These are phyloP conservation scores for Horisme vitalbata DNA, from an alignment of 2,888 invertebrate genomes.

Conservation along the genomic window DNA sequence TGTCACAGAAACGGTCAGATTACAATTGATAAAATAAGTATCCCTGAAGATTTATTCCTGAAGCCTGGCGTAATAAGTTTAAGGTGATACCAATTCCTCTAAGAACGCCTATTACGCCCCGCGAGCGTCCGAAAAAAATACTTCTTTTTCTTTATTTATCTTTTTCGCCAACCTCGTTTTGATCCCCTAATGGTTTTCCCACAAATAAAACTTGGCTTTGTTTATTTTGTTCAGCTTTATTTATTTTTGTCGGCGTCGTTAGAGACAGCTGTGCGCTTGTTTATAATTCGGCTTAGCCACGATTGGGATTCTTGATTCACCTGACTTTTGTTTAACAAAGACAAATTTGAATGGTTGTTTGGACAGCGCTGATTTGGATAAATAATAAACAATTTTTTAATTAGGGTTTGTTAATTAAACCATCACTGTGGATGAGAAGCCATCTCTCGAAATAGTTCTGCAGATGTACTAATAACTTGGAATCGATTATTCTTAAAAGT, in stretches of 20 bases:
- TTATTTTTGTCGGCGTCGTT: constrained; percentile 64
- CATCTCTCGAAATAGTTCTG: too few species aligned
- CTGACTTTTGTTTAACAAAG: constrained; percentile 46
- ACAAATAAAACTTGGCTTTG: constrained; percentile 70
- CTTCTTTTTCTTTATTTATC: constrained; percentile 58
- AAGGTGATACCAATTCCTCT: constrained; percentile 28
- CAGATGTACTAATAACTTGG: too few species aligned
- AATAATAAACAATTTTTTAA: too few species aligned
- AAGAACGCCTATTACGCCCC: constrained; percentile 35
- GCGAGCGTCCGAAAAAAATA: constrained; percentile 41
- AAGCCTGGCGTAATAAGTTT: constrained; percentile 27
- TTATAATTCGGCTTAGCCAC: constrained; percentile 64
- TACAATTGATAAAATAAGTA: constrained; percentile 6
- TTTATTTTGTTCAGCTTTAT: constrained; percentile 67
- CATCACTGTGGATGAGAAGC: too few species aligned
- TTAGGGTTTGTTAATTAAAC: too few species aligned
- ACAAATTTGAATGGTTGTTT: constrained; percentile 38
- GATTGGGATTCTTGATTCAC: constrained; percentile 56
- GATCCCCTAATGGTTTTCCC: constrained; percentile 70
- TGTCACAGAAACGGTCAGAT: background rate
- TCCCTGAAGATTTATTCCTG: constrained; percentile 16
- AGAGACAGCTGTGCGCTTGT: constrained; percentile 67
- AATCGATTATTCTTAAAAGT: too few species aligned
- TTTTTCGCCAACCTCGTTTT: constrained; percentile 55
- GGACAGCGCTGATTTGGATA: too few species aligned